Conservation (phyloP, 2,113 vertebrate genomes). For the Pampusana beccarii region DNA sequence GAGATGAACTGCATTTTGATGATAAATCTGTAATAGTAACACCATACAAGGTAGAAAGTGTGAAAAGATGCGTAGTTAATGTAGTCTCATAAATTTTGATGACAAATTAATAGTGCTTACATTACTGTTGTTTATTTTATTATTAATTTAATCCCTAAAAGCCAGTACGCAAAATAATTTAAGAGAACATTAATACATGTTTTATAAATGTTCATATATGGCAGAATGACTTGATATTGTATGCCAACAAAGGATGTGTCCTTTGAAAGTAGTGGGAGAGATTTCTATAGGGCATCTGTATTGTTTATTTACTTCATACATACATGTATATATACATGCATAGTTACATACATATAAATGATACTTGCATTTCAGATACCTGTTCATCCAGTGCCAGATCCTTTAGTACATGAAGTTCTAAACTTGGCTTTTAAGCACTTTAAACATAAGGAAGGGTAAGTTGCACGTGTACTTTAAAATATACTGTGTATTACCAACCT, state of each 20-base stretch:
- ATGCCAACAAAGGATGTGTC: background rate
- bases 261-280: background rate
- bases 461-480: background rate
- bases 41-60: background rate
- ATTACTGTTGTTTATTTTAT: background rate
- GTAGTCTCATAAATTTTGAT: background rate
- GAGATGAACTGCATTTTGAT: background rate
- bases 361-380: conserved; percentile 86
- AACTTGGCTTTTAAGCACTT: conserved; percentile 99
- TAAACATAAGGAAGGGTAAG: conserved; percentile 99
- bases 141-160: background rate
- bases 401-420: conserved; percentile 98
- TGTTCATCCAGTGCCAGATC: conserved; percentile 98
- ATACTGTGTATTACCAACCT: background rate
- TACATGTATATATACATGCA: background rate
- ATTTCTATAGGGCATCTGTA: background rate
- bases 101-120: background rate
- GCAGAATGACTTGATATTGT: background rate
- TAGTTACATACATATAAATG: background rate
- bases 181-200: background rate
- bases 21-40: background rate
- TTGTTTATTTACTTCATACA: background rate
- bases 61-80: background rate
- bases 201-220: background rate
- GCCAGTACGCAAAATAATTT: background rate